Base-by-base conservation (phyloP, 2,113 vertebrate genomes). In the Alligator sinensis region DNA sequence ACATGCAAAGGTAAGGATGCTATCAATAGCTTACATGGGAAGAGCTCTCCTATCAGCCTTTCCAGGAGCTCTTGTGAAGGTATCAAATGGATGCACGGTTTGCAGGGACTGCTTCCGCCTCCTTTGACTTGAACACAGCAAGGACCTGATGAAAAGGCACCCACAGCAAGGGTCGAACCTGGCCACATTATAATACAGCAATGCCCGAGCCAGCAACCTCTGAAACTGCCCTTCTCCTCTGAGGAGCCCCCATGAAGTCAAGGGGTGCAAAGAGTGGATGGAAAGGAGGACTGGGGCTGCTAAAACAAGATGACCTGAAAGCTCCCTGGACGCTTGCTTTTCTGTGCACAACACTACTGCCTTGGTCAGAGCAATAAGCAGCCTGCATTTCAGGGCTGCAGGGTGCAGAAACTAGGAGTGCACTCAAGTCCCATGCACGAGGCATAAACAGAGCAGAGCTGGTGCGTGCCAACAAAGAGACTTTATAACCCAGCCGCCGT, bases 11-110 rank as follows among this genome's bases (percentile, higher is more conserved):
- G 61, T 27, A 70, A 10, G 0, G 0, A 14, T 15, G 68, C 80
- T 63, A 81, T 79, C 87, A 93, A 63, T 27, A 95, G 81, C 76
- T 84, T 13, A 4, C 54, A 27, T 19, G 5, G 4, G 11, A 5
- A 79, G 84, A 61, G 15, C 0, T 0, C 0, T 0, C 34, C 61
- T 87, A 82, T 27, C 89, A 83, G 1, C 0, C 28, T 47, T 47
- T 64, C 11, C 77, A 61, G 27, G 5, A 8, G 38, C 16, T 30
- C 38, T 80, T 88, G 74, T 60, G 84, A 89, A 93, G 34, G 21
- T 5, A 64, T 6, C 60, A 59, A 24, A 57, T 77, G 76, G 61
- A 86, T 24, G 22, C 1, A 88, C 10, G 78, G 22, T 4, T n/a
- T 4, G 1, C 25, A 17, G 61, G 25, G 82, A 80, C 19, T 24